Conservation (phyloP, 1,140 invertebrate genomes). For the Nomia melanderi region DNA sequence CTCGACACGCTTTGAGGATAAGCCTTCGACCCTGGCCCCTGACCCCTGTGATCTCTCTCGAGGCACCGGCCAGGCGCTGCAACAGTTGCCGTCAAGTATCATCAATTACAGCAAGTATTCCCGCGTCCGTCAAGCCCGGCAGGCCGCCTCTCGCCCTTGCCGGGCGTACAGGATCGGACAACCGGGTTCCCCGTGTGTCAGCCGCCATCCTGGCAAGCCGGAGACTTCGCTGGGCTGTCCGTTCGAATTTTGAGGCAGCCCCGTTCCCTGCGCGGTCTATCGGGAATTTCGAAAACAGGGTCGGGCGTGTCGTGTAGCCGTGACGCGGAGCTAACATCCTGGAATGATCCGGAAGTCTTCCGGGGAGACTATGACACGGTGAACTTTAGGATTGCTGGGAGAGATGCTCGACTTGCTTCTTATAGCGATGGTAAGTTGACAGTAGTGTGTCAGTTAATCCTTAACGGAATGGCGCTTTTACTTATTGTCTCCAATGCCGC, state of each 20-base stretch:
- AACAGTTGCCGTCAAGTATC: slow-evolving; percentile 57
- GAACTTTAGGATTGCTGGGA: too few relatives aligned
- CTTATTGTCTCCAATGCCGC: too few relatives aligned
- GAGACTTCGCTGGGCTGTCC: slow-evolving; percentile 14
- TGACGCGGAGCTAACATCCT: not conserved
- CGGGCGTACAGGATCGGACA: slow-evolving; percentile 15
- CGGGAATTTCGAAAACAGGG: slow-evolving; percentile 38
- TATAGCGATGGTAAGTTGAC: too few relatives aligned
- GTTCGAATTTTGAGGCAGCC: slow-evolving; percentile 17
- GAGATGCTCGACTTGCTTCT: too few relatives aligned
- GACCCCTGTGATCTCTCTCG: slow-evolving; percentile 54
- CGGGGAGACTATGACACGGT: too few relatives aligned
- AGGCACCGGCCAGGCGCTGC: slow-evolving; percentile 44
- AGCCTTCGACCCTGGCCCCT: slow-evolving; percentile 26
- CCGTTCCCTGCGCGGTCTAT: slow-evolving; percentile 1
- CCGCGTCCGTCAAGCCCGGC: slow-evolving; percentile 37
- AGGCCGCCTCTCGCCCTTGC: not conserved
- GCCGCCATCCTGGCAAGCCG: slow-evolving; percentile 12
- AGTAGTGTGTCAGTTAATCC: too few relatives aligned
- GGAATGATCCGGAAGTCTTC: too few relatives aligned
- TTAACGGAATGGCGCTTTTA: too few relatives aligned
- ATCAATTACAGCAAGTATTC: slow-evolving; percentile 61
- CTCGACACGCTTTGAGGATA: slow-evolving; percentile 45
- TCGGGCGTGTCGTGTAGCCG: slow-evolving; percentile 44
- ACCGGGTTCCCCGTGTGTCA: slow-evolving; percentile 20